Base-by-base conservation (phyloP, 1,140 invertebrate species). In the Pseudomyrmex dendroicus region DNA sequence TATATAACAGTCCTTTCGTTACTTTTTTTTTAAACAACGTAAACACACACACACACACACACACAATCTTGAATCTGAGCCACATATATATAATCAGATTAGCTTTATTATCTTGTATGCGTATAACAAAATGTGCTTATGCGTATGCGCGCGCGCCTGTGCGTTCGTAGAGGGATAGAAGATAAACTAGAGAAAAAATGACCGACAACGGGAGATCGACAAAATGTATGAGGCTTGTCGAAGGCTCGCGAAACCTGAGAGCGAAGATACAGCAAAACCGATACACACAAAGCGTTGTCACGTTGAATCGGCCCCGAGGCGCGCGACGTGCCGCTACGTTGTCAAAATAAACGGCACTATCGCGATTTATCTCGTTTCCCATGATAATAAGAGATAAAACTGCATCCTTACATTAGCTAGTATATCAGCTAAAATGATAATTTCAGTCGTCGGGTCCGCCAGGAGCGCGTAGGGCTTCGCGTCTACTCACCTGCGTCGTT, bases 301-400 rank as follows among this genome's bases (percentile, higher is more conserved):
- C 62, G 73, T 22, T 63, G 72, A 83, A 84, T 84, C 70, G 35
- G 62, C 50, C 86, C 50, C 86, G 87, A 90, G 87, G 84, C 73
- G 87, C 89, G 54, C 44, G 56, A 54, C 73, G 80, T 80, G 56
- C 76, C 64, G 70, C 73, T 67, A 89, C 91, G 91, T 90, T 94
- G 93, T 94, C 93, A 94, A 94, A 94, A 94, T 94, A 94, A 94
- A 94, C 93, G 91, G 87, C 92, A 94, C 93, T 94, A 94, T 94
- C 94, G 93, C 93, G 91, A 94, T 94, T 94, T 94, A 94, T 94
- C 94, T 94, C 93, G 91, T 94, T 94, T 94, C 93, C 94, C 94
- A 94, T 94, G 93, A 94, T 94, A 94, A 94, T 94, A 94, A 92
- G 92, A 94, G 93, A 94, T 94, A 94, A 94, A 94, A 94, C 93